A percentile compares a stretch with the other conserved stretches of the same genome.
These are phyloP conservation scores for Lagorchestes hirsutus DNA, from an alignment of 2,797 vertebrate genomes.

Conservation along the genomic window DNA sequence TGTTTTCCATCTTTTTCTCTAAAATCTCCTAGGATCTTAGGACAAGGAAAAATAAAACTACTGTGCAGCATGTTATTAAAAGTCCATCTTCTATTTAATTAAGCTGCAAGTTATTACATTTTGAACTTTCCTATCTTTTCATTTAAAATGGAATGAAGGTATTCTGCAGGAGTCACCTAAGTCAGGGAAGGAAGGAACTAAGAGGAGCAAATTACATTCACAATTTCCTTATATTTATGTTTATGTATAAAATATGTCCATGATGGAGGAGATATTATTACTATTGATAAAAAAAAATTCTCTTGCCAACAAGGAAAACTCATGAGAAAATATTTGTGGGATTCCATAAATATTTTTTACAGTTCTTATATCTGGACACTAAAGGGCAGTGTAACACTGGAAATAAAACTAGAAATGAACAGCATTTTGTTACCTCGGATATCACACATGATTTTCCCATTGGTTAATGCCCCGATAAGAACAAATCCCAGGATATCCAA, in stretches of 20 bases:
- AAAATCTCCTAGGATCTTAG: neutral
- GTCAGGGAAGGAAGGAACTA: neutral
- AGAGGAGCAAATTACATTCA: neutral
- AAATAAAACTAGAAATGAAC: slow-evolving; percentile 28
- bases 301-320: slow-evolving; percentile 9
- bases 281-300: slow-evolving; percentile 30
- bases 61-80: neutral
- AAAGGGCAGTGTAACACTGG: slow-evolving; percentile 72
- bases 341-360: neutral
- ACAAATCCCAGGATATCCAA: neutral
- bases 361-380: slow-evolving; percentile 73
- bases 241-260: neutral
- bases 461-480: neutral
- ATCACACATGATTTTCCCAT: neutral
- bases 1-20: neutral
- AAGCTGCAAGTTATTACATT: neutral
- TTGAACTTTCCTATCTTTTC: neutral
- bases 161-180: neutral
- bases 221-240: neutral
- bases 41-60: neutral
- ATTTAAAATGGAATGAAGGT: neutral
- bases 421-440: neutral
- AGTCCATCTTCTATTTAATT: neutral
- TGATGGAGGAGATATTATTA: neutral
- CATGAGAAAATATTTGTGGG: neutral